Base-by-base conservation (phyloP, 2,797 vertebrate genomes). In the Amblyraja radiata region DNA sequence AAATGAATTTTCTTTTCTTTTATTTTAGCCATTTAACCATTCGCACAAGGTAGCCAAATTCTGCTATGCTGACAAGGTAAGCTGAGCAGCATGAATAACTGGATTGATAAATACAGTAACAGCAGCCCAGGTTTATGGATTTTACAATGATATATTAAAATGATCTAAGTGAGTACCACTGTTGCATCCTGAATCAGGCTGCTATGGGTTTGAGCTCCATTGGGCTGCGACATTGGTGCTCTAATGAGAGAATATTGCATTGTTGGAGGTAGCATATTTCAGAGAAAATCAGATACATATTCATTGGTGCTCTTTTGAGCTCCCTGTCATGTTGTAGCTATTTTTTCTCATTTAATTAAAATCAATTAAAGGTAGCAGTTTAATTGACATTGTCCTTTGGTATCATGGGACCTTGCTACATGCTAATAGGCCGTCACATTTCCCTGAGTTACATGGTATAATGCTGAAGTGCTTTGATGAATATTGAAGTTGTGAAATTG, bases 21-120 rank as follows among this genome's bases (percentile, higher is more conserved):
- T 94, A 83, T 95, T 94, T 0, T 93, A 99, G 99, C 99, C 99
- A 0, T 99, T 98, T 93, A 97, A 98, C 91, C 98, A 98, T 68
- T 96, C 97, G 0, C 98, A 99, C 94, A 98, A 97, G 94, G 97
- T 99, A 94, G 97, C 98, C 93, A 99, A 98, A 96, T 99, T 97
- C 96, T 99, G 99, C 94, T 99, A 98, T 0, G 99, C 98, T 0
- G 97, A 98, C 95, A 97, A 98, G 98, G 99, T 99, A 95, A 96
- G 96, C 25, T 21, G 0, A 63, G 16, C 93, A 79, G 54, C 61
- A 11, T 25, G 21, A 74, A 80, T 25, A 14, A 36, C 36, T 39
- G 46, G 58, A 54, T 23, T 61, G 11, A 6, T 0, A 65, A 18
- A 32, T 58, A n/a, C 18, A 32, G 76, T 1, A 32, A 32, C 28